A percentile compares a stretch with the other conserved stretches of the same genome.
Conservation (phyloP, 2,797 vertebrate species). For the Helostoma temminkii region DNA sequence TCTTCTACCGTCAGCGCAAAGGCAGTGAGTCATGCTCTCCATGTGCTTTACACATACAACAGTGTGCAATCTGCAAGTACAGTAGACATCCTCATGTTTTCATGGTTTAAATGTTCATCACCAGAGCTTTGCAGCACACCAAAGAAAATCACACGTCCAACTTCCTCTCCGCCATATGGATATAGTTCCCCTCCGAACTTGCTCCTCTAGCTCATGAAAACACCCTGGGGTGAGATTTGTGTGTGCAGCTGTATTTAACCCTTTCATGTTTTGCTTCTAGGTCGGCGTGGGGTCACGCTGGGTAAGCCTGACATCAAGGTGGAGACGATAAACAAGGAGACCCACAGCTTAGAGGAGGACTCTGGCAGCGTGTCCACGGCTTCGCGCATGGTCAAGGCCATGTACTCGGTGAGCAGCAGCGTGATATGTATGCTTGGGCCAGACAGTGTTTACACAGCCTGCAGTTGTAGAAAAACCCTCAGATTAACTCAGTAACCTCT, state of each 20-base stretch:
- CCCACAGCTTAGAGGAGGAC: constrained; percentile 94
- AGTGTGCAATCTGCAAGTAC: constrained; percentile 6
- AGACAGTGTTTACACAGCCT: constrained; percentile 70
- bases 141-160: constrained; percentile 12
- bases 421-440: constrained; percentile 46
- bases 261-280: constrained; percentile 80
- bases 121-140: neutral
- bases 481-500: constrained; percentile 66
- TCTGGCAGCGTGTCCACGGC: constrained; percentile 93
- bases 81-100: neutral
- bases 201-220: constrained; percentile 40
- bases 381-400: constrained; percentile 96
- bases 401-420: constrained; percentile 92
- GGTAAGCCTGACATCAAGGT: constrained; percentile 98
- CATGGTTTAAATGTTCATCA: neutral
- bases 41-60: constrained; percentile 22
- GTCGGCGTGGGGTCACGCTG: constrained; percentile 94
- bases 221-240: neutral
- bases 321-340: constrained; percentile 96
- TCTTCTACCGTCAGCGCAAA: constrained; percentile 96
- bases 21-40: constrained; percentile 89
- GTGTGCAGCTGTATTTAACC: constrained; percentile 60
- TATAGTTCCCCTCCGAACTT: constrained; percentile 32
- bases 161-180: constrained; percentile 26
- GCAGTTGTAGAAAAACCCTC: constrained; percentile 54